phyloP scores from a whole-genome alignment of 2,113 vertebrate species.

The Noctilio leporinus region DNA sequence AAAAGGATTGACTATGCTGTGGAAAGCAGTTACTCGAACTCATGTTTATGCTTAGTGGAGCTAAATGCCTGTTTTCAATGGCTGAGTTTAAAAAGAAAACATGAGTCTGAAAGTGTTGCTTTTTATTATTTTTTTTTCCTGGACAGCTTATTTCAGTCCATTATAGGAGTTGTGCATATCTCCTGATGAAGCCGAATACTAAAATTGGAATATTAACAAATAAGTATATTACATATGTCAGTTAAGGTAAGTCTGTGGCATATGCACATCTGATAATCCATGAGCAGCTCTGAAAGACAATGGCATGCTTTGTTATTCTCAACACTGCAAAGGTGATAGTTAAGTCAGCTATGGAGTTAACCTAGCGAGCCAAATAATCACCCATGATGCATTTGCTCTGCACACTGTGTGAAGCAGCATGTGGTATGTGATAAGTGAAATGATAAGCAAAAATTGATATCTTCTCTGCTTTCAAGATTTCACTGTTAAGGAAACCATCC shows the following conservation, averaged over 20 bases:
- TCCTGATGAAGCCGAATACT: background rate
- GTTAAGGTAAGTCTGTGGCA: background rate
- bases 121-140: background rate
- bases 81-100: background rate
- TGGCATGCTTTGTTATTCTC: background rate
- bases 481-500: background rate
- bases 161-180: background rate
- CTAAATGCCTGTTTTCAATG: background rate
- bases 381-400: background rate
- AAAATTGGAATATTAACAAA: background rate
- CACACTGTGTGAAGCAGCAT: background rate
- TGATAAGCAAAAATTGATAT: background rate
- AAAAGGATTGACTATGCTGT: conserved; percentile 9
- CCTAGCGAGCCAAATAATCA: background rate
- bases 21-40: background rate
- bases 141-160: background rate
- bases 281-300: background rate
- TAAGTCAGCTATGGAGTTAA: background rate
- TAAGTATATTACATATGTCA: background rate
- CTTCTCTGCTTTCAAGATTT: background rate
- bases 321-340: background rate
- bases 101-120: background rate
- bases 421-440: background rate
- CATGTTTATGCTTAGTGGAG: background rate
- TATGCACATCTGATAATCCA: no score